phyloP scores from a whole-genome alignment of 2,113 vertebrate species.

The Centropus bengalensis region DNA sequence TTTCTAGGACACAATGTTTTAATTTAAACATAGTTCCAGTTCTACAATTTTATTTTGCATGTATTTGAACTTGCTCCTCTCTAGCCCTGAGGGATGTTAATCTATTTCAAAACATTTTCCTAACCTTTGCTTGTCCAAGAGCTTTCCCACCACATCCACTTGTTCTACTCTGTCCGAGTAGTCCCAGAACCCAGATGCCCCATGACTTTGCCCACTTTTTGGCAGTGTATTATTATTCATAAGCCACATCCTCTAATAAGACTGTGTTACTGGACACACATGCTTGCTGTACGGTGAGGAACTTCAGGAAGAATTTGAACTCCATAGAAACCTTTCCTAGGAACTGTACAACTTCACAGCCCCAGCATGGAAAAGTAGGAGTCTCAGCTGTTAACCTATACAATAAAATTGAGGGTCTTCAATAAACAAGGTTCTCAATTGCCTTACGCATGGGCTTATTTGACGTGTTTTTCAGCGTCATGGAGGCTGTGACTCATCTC shows the following conservation, averaged over 20 bases:
- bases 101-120: slow-evolving; percentile 26
- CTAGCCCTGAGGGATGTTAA: neutral
- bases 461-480: neutral
- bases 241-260: neutral
- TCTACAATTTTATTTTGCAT: neutral
- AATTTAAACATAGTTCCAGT: slow-evolving; percentile 19
- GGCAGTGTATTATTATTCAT: neutral
- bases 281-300: neutral
- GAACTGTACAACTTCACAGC: neutral
- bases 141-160: neutral
- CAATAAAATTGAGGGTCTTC: neutral
- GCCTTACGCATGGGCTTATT: neutral
- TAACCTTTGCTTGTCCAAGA: neutral
- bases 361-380: neutral
- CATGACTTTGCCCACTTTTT: neutral
- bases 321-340: neutral
- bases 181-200: neutral
- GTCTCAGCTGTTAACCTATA: neutral
- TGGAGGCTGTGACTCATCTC: neutral
- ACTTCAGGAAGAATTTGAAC: neutral
- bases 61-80: neutral
- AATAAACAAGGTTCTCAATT: neutral
- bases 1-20: slow-evolving; percentile 29
- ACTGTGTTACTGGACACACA: neutral
- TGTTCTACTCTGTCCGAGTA: neutral